Percentiles rank a stretch among this genome's conserved stretches.
Conservation (phyloP, 2,113 vertebrate genomes). For the Hippopotamus amphibius region DNA sequence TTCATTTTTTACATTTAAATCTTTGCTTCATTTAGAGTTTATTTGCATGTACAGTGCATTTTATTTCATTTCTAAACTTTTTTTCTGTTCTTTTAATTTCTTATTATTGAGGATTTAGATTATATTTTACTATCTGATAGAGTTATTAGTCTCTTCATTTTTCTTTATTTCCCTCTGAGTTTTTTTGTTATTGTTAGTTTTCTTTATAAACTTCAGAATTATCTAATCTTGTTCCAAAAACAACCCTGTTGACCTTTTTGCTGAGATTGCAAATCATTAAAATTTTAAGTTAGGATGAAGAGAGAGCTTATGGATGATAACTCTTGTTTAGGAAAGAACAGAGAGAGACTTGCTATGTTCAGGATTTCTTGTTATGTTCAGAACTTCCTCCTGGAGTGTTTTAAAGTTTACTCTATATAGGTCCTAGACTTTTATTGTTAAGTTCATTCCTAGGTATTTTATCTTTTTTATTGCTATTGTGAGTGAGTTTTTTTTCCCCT, state of each 20-base stretch:
- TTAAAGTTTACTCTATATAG: neutral
- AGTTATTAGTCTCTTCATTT: neutral
- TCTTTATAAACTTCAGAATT: neutral
- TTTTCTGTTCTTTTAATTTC: neutral
- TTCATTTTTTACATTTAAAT: conserved; percentile 2
- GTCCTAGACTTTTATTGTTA: neutral
- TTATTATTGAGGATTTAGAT: neutral
- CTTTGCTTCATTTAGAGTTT: neutral
- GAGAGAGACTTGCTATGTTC: neutral
- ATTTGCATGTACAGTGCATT: neutral
- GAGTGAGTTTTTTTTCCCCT: neutral
- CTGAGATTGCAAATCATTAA: neutral
- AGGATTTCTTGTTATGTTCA: neutral
- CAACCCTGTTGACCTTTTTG: neutral
- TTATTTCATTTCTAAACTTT: neutral
- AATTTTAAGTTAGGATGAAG: conserved; percentile 6
- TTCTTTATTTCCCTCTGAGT: neutral
- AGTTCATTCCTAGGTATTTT: neutral
- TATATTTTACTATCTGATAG: neutral
- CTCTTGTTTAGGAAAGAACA: neutral
- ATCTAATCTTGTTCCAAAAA: neutral
- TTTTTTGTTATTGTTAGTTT: conserved; percentile 43
- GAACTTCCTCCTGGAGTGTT: neutral
- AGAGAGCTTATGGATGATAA: neutral
- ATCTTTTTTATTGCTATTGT: neutral